Evolutionary conservation across 2,888 invertebrate species (phyloP).

Genomic region (Pardosa pseudoannulata): DNA sequence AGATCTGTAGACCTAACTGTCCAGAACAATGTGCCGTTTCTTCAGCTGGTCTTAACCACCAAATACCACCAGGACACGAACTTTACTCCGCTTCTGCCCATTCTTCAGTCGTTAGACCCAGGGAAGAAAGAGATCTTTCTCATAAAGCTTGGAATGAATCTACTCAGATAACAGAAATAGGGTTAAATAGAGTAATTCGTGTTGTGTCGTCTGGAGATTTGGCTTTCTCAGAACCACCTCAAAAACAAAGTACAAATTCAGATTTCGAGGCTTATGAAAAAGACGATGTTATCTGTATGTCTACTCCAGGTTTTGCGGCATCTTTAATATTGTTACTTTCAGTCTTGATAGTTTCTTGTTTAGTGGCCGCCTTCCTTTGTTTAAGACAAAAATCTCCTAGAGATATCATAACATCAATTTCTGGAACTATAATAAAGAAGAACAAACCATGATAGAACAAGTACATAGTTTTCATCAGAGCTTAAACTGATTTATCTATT

Average conservation of each 20-base stretch:
- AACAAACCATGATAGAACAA: constrained; percentile 26
- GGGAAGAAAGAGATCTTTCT: constrained; percentile 74
- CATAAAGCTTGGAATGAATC: constrained; percentile 21
- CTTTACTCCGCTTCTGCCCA: constrained; percentile 46
- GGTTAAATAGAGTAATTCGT: constrained; percentile 75
- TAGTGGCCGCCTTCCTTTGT: constrained; percentile 90
- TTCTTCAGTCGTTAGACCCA: constrained; percentile 65
- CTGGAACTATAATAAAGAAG: constrained; percentile 58
- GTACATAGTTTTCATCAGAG: background rate
- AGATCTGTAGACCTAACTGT: constrained; percentile 94
- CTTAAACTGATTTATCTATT: background rate
- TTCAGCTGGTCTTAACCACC: constrained; percentile 36
- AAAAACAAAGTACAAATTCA: constrained; percentile 43
- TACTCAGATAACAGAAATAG: constrained; percentile 73
- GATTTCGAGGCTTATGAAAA: constrained; percentile 60
- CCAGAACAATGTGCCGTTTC: constrained; percentile 90
- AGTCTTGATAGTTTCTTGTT: constrained; percentile 89
- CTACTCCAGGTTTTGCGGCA: constrained; percentile 93
- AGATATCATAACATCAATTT: constrained; percentile 63
- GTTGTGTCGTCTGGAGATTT: constrained; percentile 94
- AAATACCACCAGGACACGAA: constrained; percentile 46
- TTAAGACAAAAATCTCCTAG: constrained; percentile 81
- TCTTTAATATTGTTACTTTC: constrained; percentile 89
- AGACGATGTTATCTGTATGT: constrained; percentile 88
- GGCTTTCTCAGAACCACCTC: constrained; percentile 84